Percentiles rank a stretch among this genome's conserved stretches.
Evolutionary conservation across 2,888 invertebrate genomes (phyloP).

Genomic region (Rambutsinella grinnellia): DNA sequence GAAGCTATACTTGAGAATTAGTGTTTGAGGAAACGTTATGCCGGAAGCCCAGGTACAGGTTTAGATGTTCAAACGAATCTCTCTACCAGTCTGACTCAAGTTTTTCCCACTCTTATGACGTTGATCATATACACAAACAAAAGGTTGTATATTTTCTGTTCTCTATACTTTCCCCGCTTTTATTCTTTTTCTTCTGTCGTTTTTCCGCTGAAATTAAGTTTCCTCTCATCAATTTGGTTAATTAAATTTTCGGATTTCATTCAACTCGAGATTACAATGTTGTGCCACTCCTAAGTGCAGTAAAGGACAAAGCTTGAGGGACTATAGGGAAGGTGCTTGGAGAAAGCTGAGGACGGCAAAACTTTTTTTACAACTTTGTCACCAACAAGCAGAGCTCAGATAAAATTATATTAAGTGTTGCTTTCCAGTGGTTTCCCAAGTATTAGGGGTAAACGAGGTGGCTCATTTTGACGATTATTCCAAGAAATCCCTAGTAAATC

Average conservation of each 20-base stretch:
- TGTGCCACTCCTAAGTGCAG: not conserved
- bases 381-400: conserved; percentile 43
- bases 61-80: no score
- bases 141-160: conserved; percentile 9
- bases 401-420: conserved; percentile 57
- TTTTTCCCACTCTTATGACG: no score
- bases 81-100: no score
- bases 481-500: conserved; percentile 44
- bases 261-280: conserved; percentile 45
- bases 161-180: conserved; percentile 8
- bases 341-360: conserved; percentile 38
- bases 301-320: conserved; percentile 1
- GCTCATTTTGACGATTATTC: conserved; percentile 58
- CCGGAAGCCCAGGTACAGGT: no score
- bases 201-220: conserved; percentile 48
- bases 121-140: no score
- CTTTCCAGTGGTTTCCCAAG: conserved; percentile 52
- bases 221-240: conserved; percentile 58
- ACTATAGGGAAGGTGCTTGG: conserved; percentile 31
- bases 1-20: no score
- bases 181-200: conserved; percentile 17
- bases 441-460: conserved; percentile 53
- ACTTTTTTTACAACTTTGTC: conserved; percentile 52
- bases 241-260: conserved; percentile 60
- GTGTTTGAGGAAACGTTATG: no score